Evolutionary conservation across 2,888 invertebrate species (phyloP).

Genomic region (Morinoia aosen): DNA sequence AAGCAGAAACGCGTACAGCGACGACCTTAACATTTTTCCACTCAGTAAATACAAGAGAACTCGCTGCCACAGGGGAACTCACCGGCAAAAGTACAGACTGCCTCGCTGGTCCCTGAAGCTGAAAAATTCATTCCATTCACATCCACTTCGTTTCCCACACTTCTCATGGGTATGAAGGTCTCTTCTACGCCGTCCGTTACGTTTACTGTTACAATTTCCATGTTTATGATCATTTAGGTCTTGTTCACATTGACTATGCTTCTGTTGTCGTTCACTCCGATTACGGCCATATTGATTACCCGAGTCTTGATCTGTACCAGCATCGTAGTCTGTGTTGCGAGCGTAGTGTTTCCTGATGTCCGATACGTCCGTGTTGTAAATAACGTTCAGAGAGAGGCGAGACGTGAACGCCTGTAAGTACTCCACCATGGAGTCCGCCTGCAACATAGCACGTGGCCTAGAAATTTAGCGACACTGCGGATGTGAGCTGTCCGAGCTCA

Average conservation of each 20-base stretch:
- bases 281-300: background rate
- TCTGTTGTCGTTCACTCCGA: background rate
- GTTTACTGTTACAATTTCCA: background rate
- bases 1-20: too few relatives aligned
- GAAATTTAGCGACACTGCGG: too few relatives aligned
- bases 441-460: constrained; percentile 54
- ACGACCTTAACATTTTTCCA: too few relatives aligned
- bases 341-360: constrained; percentile 61
- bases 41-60: too few relatives aligned
- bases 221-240: background rate
- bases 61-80: too few relatives aligned
- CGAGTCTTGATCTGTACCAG: background rate
- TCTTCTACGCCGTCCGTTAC: background rate
- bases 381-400: constrained; percentile 70
- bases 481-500: too few relatives aligned
- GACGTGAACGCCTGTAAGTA: constrained; percentile 71
- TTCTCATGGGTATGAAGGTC: background rate
- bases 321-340: background rate
- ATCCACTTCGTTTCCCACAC: background rate
- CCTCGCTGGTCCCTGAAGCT: background rate
- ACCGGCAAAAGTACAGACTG: background rate
- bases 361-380: constrained; percentile 69
- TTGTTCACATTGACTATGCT: background rate
- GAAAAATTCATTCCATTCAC: background rate
- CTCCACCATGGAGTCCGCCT: constrained; percentile 70